Evolutionary conservation across 35 echinoderm and acorn worm species (phyloP).

Genomic region (Ophiothrix spiculata): DNA sequence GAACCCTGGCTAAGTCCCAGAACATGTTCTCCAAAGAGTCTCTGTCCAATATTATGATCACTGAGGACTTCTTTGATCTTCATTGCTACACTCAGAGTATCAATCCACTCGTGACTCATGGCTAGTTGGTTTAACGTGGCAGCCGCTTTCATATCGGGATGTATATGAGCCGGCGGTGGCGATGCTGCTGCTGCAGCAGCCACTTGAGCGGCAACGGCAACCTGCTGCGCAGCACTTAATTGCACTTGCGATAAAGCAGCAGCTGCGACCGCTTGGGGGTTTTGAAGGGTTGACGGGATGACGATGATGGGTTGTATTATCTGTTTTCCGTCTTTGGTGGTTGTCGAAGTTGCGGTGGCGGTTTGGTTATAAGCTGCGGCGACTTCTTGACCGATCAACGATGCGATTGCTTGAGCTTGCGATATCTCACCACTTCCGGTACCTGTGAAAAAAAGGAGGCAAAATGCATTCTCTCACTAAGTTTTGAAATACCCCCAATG

Average conservation of each 20-base stretch:
- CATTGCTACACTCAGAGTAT: conserved; percentile 76
- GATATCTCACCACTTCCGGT: conserved; percentile 52
- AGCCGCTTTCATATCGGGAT: conserved; percentile 28
- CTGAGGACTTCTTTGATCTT: conserved; percentile 87
- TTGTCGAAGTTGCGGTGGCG: conserved; percentile 26
- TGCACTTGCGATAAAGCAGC: conserved; percentile 32
- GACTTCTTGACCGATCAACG: conserved; percentile 90
- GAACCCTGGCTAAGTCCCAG: conserved; percentile 91
- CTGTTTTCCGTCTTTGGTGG: conserved; percentile 50
- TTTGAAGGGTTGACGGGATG: conserved; percentile 70
- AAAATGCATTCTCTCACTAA: conserved; percentile 76
- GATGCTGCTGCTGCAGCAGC: conserved; percentile 36
- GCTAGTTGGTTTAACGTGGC: conserved; percentile 34
- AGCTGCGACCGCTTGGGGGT: conserved; percentile 24
- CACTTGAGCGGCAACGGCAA: conserved; percentile 27
- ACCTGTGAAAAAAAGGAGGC: conserved; percentile 57
- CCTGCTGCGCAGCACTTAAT: background rate
- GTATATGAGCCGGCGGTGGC: conserved; percentile 33
- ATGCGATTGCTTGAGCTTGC: conserved; percentile 94
- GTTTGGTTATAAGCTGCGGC: conserved; percentile 84
- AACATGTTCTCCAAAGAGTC: conserved; percentile 90
- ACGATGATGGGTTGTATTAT: conserved; percentile 98
- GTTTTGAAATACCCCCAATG: background rate
- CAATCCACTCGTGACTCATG: conserved; percentile 73
- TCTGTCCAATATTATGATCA: conserved; percentile 83